phyloP scores from a whole-genome alignment of 2,888 invertebrate genomes.

The Fragum fragum region DNA sequence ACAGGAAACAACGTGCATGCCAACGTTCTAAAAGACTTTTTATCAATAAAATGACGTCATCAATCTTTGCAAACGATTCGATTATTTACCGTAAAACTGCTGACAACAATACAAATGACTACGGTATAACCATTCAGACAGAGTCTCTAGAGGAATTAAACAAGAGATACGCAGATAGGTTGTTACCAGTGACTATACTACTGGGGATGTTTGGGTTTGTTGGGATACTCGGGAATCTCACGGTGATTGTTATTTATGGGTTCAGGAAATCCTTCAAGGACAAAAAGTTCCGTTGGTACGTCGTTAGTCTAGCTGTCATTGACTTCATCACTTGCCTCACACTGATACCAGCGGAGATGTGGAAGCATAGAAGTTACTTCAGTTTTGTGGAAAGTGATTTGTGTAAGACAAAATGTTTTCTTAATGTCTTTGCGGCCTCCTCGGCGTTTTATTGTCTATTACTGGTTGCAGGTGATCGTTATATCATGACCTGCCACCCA shows the following conservation, averaged over 20 bases:
- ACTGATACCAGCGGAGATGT: slow-evolving; percentile 61
- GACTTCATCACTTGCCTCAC: slow-evolving; percentile 59
- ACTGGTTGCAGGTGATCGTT: slow-evolving; percentile 57
- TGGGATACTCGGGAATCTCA: slow-evolving; percentile 52
- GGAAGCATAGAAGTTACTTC: slow-evolving; percentile 62
- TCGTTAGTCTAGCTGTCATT: slow-evolving; percentile 51
- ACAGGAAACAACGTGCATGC: too few relatives aligned
- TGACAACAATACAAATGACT: background rate
- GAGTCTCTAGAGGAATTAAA: slow-evolving; percentile 38
- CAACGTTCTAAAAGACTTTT: too few relatives aligned
- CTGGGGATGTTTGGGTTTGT: slow-evolving; percentile 52
- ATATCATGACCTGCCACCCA: slow-evolving; percentile 59
- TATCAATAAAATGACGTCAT: too few relatives aligned
- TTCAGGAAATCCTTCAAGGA: slow-evolving; percentile 55
- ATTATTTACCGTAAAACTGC: background rate
- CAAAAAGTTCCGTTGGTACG: slow-evolving; percentile 58
- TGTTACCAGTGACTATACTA: slow-evolving; percentile 54
- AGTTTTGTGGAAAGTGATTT: slow-evolving; percentile 48
- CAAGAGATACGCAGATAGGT: slow-evolving; percentile 48
- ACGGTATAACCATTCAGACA: background rate
- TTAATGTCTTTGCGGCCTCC: slow-evolving; percentile 62
- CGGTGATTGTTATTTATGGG: slow-evolving; percentile 59
- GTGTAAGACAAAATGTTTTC: slow-evolving; percentile 63
- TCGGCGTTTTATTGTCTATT: slow-evolving; percentile 57
- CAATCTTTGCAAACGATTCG: background rate